Conservation (phyloP, 1,140 invertebrate genomes). For the Zaprionus kolodkinae region DNA sequence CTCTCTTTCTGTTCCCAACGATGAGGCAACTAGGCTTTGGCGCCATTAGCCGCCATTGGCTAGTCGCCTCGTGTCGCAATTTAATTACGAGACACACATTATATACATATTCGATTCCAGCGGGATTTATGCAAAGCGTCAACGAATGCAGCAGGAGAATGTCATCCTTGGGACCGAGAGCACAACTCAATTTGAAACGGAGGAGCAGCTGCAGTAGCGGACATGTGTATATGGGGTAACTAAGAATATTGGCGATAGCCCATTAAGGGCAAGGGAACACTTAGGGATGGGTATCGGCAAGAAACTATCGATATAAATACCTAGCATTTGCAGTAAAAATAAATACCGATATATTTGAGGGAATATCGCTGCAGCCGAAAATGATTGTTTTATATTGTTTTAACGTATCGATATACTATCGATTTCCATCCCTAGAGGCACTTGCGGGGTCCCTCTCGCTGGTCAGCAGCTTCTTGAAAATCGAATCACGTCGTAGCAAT, state of each 20-base stretch:
- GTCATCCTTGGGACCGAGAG: neutral
- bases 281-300: neutral
- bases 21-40: conserved; percentile 41
- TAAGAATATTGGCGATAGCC: neutral
- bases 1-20: neutral
- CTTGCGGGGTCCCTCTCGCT: conserved; percentile 49
- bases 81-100: conserved; percentile 65
- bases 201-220: neutral
- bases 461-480: conserved; percentile 75
- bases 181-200: conserved; percentile 11
- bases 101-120: conserved; percentile 14
- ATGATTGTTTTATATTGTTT: neutral
- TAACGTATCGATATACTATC: neutral
- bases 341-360: too few species aligned
- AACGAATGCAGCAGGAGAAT: conserved; percentile 13
- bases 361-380: too few species aligned
- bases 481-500: conserved; percentile 83
- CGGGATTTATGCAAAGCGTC: conserved; percentile 72
- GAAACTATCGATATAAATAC: neutral
- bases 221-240: neutral
- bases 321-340: neutral
- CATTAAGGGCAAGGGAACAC: neutral
- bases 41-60: conserved; percentile 67
- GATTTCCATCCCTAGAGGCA: conserved; percentile 37
- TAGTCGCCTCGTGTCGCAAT: conserved; percentile 68